Evolutionary conservation across 92 coral and sea anemone species (phyloP), one percentile per base, ranked within the genome.

Genomic region (Anthopleura xanthogrammica): DNA sequence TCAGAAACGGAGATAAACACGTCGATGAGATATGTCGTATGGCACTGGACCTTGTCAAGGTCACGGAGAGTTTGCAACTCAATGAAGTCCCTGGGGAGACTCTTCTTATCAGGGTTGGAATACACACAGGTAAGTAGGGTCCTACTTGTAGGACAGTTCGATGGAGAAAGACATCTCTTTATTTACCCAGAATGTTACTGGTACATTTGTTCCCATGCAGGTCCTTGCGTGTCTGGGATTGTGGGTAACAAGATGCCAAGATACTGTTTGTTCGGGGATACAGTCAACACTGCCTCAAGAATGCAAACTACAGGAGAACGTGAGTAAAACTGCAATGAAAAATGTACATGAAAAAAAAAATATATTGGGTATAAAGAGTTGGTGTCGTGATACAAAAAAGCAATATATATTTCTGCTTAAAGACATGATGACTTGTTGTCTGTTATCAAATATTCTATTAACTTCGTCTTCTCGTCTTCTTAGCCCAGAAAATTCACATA

Each of bases 11-110:
- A 14, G 79, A 43, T 14, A 75, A 77, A 24, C 95, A 92, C 79
- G 95, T 82, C 42, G 92, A 86, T 68, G 86, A 92, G 42, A 92
- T 92, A 72, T 89, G 88, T 60, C 92, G 88, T 22, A 89, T 92
- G 95, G 88, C 94, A 24, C 82, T 91, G 19, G 94, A 88, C 42
- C 57, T 91, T 56, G 83, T 88, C 1, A 29, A 52, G 9, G 87
- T 82, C 0, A 80, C 90, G 16, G 85, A 80, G 16, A 78, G 40
- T 20, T 39, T 88, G 80, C 75, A 75, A 2, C 73, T 91, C 42
- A 86, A 73, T 0, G 64, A 80, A 65, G 79, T 89, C 72, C 81
- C 77, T 50, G 85, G 87, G 3, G 75, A 76, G 39, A 80, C 58
- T 29, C 60, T 91, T 40, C 41, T 75, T 42, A 83, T 91, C 41